Evolutionary conservation across 37 sponge, comb jelly and placozoan species (phyloP), one percentile per base, ranked within the genome.

Genomic region (Hexactinellida sp.): DNA sequence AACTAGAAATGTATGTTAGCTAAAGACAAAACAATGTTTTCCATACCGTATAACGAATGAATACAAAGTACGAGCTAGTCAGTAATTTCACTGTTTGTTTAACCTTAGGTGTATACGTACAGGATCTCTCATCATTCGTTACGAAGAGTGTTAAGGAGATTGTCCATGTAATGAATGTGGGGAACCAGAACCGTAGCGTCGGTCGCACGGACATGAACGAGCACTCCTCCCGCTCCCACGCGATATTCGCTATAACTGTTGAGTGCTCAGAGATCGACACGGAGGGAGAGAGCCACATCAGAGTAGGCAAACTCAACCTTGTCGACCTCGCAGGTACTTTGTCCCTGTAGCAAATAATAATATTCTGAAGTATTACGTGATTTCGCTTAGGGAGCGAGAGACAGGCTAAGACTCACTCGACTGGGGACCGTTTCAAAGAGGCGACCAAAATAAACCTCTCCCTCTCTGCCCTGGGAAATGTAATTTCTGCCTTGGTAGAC

Each of bases 221-320:
- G 85, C 96, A 95, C 86, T 98, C 99, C 5, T 98, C 99, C n/a
- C 82, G 99, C 19, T 98, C 99, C 21, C 99, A 98, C 85, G 99
- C 99, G 37, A 94, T 98, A 37, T 98, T 98, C 87, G 92, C 95
- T 24, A 54, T 95, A 37, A 98, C 99, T 9, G 90, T 98, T 0
- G 99, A 98, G 84, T 95, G 99, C 88, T 92, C 89, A 55, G 90
- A 93, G 88, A 41, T 0, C 25, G 94, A 95, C 1, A 23, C 54
- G 32, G 97, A 94, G 86, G 94, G 94, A 0, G 85, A 89, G 83
- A 89, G 92, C 55, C 97, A 96, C 54, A 96, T 96, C 38, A 83
- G 94, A 16, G 99, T 95, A 36, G 99, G 99, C 0, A 95, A 95
- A 83, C 90, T 98, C 47, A 98, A 98, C 89, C 89, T 98, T 41